Evolutionary conservation across 2,113 vertebrate genomes (phyloP).

Genomic region (Ptyas mucosa): DNA sequence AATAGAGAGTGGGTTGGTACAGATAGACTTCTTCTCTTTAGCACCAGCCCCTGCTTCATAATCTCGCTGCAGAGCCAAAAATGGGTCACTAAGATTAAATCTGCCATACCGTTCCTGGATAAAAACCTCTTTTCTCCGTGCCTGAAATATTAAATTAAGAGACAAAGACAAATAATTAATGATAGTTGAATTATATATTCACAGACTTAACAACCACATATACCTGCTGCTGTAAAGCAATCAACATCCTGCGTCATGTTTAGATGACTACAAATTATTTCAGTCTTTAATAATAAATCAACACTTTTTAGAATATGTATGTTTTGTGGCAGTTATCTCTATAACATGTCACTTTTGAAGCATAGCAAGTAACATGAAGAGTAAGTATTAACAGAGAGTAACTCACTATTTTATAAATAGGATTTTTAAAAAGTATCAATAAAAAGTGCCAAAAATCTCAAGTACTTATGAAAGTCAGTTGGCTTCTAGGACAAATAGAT

Average conservation of each 20-base stretch:
- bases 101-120: constrained; percentile 94
- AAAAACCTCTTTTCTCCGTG: constrained; percentile 93
- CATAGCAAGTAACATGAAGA: background rate
- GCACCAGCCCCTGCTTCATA: constrained; percentile 81
- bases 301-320: background rate
- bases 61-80: constrained; percentile 95
- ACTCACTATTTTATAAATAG: background rate
- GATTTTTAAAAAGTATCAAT: background rate
- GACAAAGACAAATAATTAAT: constrained; percentile 25
- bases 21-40: constrained; percentile 84
- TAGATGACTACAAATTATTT: background rate
- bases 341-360: background rate
- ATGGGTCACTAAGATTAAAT: constrained; percentile 94
- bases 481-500: background rate
- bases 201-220: background rate
- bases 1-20: constrained; percentile 91
- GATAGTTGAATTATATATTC: constrained; percentile 4
- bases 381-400: background rate
- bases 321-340: background rate
- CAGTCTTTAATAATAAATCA: background rate
- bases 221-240: background rate
- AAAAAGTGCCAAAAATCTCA: background rate
- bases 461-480: background rate
- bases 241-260: background rate
- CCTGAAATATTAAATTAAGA: constrained; percentile 68